phyloP scores from a whole-genome alignment of 1,140 invertebrate species.

The Orchestia grillus region DNA sequence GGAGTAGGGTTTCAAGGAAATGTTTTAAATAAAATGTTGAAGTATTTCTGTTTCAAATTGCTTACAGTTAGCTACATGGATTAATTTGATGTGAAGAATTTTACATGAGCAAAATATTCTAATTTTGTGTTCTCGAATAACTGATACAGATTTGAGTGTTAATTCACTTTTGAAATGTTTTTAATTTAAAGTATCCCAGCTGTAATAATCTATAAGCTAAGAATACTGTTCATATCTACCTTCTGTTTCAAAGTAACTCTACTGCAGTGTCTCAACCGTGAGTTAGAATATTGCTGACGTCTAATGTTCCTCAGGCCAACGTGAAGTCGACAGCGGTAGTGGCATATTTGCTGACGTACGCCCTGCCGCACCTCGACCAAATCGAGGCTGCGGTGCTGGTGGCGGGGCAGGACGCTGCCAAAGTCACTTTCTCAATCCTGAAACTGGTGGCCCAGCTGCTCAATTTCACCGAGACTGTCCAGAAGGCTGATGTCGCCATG shows the following conservation, averaged over 20 bases:
- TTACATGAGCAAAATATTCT: background rate
- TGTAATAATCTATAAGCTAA: too few species aligned
- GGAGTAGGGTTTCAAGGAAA: background rate
- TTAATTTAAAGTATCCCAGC: too few species aligned
- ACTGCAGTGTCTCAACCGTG: background rate
- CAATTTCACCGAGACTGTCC: slow-evolving; percentile 21
- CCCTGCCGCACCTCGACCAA: slow-evolving; percentile 25
- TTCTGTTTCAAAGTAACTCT: too few species aligned
- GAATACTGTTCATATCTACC: background rate
- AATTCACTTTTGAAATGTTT: background rate
- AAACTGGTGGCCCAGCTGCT: slow-evolving; percentile 30
- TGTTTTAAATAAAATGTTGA: background rate
- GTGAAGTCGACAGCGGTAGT: slow-evolving; percentile 37
- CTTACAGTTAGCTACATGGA: background rate
- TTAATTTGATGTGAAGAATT: background rate
- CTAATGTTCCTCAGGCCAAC: background rate
- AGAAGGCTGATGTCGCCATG: slow-evolving; percentile 36
- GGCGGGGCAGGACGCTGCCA: background rate
- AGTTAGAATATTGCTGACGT: background rate
- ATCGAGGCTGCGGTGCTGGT: slow-evolving; percentile 33
- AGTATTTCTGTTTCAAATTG: background rate
- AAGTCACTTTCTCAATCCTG: slow-evolving; percentile 35
- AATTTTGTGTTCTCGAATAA: background rate
- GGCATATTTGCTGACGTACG: slow-evolving; percentile 13
- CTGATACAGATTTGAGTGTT: background rate